Evolutionary conservation across 1,140 invertebrate species (phyloP).

Genomic region (Arion vulgaris): DNA sequence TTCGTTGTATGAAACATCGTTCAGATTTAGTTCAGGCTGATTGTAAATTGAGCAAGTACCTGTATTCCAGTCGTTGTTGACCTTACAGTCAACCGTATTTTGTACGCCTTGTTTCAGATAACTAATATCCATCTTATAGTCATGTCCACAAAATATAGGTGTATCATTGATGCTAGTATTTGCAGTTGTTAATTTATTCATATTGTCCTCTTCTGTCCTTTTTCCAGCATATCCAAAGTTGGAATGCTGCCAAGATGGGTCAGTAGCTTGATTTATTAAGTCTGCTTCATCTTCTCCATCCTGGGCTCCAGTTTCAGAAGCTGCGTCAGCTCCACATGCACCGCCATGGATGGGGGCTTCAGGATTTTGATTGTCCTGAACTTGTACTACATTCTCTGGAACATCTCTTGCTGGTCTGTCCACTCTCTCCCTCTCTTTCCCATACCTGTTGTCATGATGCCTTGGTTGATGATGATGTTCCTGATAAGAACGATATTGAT

Average conservation of each 20-base stretch:
- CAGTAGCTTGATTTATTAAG: not conserved
- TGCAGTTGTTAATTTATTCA: too few relatives aligned
- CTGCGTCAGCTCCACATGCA: not conserved
- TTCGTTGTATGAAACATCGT: conserved; percentile 1
- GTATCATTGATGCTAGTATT: too few relatives aligned
- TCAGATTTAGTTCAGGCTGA: not conserved
- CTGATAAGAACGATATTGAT: not conserved
- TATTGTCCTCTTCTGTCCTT: not conserved
- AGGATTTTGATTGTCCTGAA: not conserved
- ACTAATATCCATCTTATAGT: not conserved
- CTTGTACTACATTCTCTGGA: not conserved
- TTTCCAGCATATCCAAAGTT: not conserved
- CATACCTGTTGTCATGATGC: not conserved
- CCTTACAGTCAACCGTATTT: too few relatives aligned
- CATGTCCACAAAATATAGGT: too few relatives aligned
- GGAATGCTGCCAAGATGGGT: not conserved
- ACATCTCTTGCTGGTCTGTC: not conserved
- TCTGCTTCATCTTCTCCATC: not conserved
- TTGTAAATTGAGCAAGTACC: not conserved
- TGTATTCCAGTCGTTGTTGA: too few relatives aligned
- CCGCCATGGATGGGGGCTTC: not conserved
- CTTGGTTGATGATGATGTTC: not conserved
- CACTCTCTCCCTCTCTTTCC: not conserved
- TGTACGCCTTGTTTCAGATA: too few relatives aligned
- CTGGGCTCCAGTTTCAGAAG: not conserved